phyloP scores from a whole-genome alignment of 2,888 invertebrate species.

The Timema cristinae region DNA sequence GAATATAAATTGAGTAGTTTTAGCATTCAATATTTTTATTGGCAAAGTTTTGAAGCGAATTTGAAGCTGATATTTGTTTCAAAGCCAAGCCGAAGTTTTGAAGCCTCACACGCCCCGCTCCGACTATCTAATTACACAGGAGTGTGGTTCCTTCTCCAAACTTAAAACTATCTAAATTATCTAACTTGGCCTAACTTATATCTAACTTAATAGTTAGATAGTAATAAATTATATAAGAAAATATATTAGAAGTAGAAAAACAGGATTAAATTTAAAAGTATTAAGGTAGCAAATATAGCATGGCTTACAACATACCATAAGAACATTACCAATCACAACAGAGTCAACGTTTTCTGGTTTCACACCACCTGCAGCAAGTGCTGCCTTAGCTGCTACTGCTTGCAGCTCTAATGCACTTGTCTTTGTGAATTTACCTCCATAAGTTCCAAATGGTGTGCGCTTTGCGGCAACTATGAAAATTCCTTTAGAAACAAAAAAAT shows the following conservation, averaged over 20 bases:
- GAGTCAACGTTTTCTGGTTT: slow-evolving; percentile 84
- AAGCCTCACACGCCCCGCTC: too few species aligned
- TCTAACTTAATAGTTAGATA: too few species aligned
- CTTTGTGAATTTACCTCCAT: slow-evolving; percentile 78
- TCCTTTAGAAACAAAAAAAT: slow-evolving; percentile 51
- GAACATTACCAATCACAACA: slow-evolving; percentile 85
- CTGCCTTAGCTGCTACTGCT: slow-evolving; percentile 73
- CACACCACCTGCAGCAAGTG: slow-evolving; percentile 71
- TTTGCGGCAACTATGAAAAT: slow-evolving; percentile 93
- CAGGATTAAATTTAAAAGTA: not conserved
- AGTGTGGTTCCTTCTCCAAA: too few species aligned
- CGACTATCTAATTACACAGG: too few species aligned
- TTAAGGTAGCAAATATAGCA: not conserved
- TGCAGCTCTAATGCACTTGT: slow-evolving; percentile 74
- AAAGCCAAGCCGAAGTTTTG: too few species aligned
- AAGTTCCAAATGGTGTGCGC: slow-evolving; percentile 94
- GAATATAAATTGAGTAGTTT: too few species aligned
- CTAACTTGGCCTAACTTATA: too few species aligned
- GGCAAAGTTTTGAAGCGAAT: too few species aligned
- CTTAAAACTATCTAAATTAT: too few species aligned
- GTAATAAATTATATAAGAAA: slow-evolving; percentile 5
- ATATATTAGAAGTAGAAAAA: not conserved
- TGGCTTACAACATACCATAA: slow-evolving; percentile 58
- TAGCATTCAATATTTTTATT: too few species aligned
- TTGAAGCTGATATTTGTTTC: too few species aligned